Evolutionary conservation across 2,888 invertebrate genomes (phyloP).

Genomic region (Phytoseiulus persimilis): DNA sequence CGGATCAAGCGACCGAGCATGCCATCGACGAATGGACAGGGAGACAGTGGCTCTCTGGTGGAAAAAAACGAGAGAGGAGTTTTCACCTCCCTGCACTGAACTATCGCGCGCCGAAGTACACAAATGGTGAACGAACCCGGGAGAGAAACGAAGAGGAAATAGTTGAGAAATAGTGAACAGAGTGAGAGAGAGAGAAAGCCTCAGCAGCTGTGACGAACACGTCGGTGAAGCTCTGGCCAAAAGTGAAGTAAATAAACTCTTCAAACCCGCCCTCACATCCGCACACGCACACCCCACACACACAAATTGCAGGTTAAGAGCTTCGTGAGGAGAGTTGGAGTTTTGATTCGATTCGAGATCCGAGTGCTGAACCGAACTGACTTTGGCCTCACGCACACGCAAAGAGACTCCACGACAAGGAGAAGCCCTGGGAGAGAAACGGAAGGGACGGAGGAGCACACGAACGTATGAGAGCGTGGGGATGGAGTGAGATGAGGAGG

Average conservation of each 20-base stretch:
- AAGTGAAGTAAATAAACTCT: background rate
- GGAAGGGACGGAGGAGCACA: background rate
- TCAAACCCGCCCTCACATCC: background rate
- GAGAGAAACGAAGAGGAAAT: background rate
- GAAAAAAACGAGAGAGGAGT: background rate
- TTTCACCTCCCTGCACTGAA: background rate
- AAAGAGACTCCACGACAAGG: background rate
- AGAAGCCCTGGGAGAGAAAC: background rate
- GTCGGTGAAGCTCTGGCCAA: background rate
- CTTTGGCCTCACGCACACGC: background rate
- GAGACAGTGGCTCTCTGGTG: background rate
- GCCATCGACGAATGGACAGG: background rate
- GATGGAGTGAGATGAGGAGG: too few species aligned
- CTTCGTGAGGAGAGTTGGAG: background rate
- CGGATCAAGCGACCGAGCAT: background rate
- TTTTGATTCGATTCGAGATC: background rate
- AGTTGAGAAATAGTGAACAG: background rate
- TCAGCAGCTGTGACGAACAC: background rate
- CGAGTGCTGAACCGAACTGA: background rate
- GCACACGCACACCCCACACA: background rate
- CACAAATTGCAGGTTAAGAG: conserved; percentile 1
- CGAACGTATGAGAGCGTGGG: too few species aligned
- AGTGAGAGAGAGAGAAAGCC: background rate
- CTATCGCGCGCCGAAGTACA: background rate
- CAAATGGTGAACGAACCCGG: background rate